A percentile compares a stretch with the other conserved stretches of the same genome.
phyloP scores from a whole-genome alignment of 2,888 invertebrate genomes.

The Callyntrura guangdongensis region DNA sequence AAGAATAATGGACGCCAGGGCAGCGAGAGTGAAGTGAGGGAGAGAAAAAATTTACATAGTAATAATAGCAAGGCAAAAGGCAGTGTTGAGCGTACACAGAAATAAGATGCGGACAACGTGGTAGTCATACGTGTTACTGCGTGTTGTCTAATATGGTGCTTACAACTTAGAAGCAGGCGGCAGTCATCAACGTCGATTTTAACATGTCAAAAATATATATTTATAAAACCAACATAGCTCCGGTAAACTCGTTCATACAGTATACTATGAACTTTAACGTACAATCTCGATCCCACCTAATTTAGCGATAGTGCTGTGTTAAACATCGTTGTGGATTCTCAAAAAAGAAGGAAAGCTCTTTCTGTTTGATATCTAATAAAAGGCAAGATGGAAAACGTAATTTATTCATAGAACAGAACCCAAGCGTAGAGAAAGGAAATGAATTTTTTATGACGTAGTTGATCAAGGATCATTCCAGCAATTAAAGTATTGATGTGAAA shows the following conservation, averaged over 20 bases:
- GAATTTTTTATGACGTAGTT: not conserved
- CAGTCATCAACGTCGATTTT: conserved; percentile 33
- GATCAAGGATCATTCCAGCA: conserved; percentile 11
- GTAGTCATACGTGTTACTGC: conserved; percentile 31
- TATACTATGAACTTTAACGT: not conserved
- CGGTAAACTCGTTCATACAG: conserved; percentile 28
- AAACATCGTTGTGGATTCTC: conserved; percentile 34
- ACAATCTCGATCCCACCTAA: conserved; percentile 14
- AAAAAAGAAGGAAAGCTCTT: not conserved
- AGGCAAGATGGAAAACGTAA: too few relatives aligned
- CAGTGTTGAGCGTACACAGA: conserved; percentile 27
- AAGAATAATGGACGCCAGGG: conserved; percentile 43
- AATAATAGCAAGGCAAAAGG: not conserved
- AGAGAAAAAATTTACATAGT: conserved; percentile 21
- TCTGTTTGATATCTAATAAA: too few relatives aligned
- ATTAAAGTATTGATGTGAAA: not conserved
- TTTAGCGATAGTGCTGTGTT: conserved; percentile 27
- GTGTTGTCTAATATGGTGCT: conserved; percentile 51
- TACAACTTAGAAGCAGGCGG: conserved; percentile 17
- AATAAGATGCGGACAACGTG: conserved; percentile 43
- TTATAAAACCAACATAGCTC: conserved; percentile 13
- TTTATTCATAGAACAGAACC: too few relatives aligned
- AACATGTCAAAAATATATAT: conserved; percentile 11
- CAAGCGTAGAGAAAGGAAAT: not conserved
- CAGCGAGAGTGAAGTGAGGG: conserved; percentile 20